Evolutionary conservation across 1,140 invertebrate genomes (phyloP), one percentile per base, ranked within the genome.

Genomic region (Charaxes varanes): DNA sequence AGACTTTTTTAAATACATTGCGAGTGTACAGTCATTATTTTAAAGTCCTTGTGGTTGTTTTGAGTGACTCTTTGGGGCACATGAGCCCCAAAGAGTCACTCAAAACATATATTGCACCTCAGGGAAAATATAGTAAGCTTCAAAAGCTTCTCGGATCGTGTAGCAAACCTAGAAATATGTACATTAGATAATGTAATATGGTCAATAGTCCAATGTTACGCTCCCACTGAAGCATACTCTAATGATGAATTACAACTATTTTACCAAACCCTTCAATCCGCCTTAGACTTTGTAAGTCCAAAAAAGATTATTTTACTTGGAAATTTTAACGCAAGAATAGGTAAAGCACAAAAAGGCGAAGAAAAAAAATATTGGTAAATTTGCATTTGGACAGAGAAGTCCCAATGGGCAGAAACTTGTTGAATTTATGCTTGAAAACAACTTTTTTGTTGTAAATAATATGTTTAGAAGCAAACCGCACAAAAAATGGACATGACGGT

Each of bases 311-410:
- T 46, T 3, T 2, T 53, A n/a, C 4, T 28, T 1, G 13, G 13
- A 6, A 38, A 52, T 19, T 52, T 46, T 21, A 52, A 41, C 8
- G 47, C 49, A 16, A n/a, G 38, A 34, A 42, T 53, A 37, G 49
- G 43, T 6, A 38, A 47, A 53, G 22, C 17, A 0, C 13, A 34
- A 33, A 17, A 35, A 22, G 19, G 10, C 6, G 37, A 52, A 33
- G 32, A 28, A 21, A 16, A 18, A 5, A 17, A 16, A 6, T 14
- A n/a, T 45, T 6, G 42, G 49, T 2, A 35, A 41, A 36, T 52
- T 37, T 24, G 22, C 42, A 38, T 1, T 14, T n/a, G 49, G 49
- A 4, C 36, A 46, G 10, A 41, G 49, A 38, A 46, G 33, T n/a
- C 0, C 12, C 22, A 19, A 36, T 10, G 49, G 42, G 1, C 42